Base-by-base conservation (phyloP, 2,113 vertebrate species). In the Pluvianellus socialis region DNA sequence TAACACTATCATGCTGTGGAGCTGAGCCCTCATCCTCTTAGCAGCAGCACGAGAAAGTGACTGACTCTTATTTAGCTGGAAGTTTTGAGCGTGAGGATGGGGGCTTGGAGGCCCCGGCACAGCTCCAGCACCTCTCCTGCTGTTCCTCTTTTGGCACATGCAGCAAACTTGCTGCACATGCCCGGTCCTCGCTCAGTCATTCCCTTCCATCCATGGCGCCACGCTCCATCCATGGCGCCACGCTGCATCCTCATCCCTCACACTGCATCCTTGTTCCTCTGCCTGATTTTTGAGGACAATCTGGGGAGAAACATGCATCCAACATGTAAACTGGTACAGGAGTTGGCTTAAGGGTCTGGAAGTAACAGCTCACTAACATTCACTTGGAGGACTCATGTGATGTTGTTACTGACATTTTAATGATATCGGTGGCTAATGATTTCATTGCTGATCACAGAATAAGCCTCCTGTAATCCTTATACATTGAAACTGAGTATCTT, bases 111-210 rank as follows among this genome's bases (percentile, higher is more conserved):
- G 30, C 8, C 35, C 30, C 71, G 79, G 62, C 1, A 2, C 16
- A 55, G 52, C 28, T 62, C 42, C 61, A 56, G 45, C 30, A 30
- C 6, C 12, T 70, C 33, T 89, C 50, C 40, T 32, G 33, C 66
- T 32, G 4, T 23, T 95, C 40, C 8, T 59, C 7, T 76, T 53
- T 24, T 30, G 67, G 26, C 24, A 75, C 19, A 4, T 2, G 21
- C 53, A 49, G 32, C 62, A 55, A 59, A 26, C 28, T 52, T 7
- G 0, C 18, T 50, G 47, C 6, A 3, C 30, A 27, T 0, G 9
- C 35, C 0, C 0, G 2, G 15, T 77, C 23, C 49, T 65, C 2
- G 4, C 38, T 92, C 49, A 21, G n/a, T 45, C 0, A 0, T 20
- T 74, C 24, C n/a, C 32, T 77, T 73, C 26, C 33, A 90, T 35